Conservation (phyloP, 1,140 invertebrate species). For the Stratiolaelaps scimitus region DNA sequence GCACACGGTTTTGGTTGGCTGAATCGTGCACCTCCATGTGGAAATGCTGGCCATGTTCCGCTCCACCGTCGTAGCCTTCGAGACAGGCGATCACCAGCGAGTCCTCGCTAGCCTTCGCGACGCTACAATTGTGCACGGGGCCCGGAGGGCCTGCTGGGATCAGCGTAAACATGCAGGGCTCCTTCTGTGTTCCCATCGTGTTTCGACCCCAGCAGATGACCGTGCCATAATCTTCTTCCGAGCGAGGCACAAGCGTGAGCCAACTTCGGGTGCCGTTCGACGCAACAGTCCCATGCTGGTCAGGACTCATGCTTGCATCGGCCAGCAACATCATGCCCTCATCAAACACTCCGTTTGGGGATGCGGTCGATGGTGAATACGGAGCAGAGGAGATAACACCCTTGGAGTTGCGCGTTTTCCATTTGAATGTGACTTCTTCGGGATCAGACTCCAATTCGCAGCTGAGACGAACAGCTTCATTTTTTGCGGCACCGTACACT, state of each 20-base stretch:
- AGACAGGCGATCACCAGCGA: conserved; percentile 60
- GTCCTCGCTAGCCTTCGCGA: conserved; percentile 46
- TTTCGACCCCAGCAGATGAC: conserved; percentile 38
- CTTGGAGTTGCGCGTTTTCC: conserved; percentile 36
- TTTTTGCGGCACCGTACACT: conserved; percentile 58
- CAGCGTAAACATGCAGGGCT: conserved; percentile 37
- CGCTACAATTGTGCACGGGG: conserved; percentile 36
- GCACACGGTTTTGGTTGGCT: conserved; percentile 40
- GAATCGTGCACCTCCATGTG: conserved; percentile 58
- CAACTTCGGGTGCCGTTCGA: conserved; percentile 33
- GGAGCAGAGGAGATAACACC: conserved; percentile 20
- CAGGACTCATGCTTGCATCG: conserved; percentile 31
- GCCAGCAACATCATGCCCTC: conserved; percentile 33
- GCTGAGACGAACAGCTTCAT: conserved; percentile 63
- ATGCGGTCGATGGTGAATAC: conserved; percentile 31
- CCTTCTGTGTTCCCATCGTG: conserved; percentile 35
- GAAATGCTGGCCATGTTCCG: conserved; percentile 55
- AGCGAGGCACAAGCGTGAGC: conserved; percentile 34
- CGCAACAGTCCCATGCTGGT: conserved; percentile 1
- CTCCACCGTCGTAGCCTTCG: conserved; percentile 68
- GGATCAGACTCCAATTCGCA: conserved; percentile 77
- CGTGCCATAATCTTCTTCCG: conserved; percentile 36
- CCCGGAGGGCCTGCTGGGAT: conserved; percentile 36
- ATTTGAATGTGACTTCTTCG: conserved; percentile 35
- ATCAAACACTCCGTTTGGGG: conserved; percentile 34